phyloP scores from a whole-genome alignment of 2,113 vertebrate species.

The Tachysurus vachellii region DNA sequence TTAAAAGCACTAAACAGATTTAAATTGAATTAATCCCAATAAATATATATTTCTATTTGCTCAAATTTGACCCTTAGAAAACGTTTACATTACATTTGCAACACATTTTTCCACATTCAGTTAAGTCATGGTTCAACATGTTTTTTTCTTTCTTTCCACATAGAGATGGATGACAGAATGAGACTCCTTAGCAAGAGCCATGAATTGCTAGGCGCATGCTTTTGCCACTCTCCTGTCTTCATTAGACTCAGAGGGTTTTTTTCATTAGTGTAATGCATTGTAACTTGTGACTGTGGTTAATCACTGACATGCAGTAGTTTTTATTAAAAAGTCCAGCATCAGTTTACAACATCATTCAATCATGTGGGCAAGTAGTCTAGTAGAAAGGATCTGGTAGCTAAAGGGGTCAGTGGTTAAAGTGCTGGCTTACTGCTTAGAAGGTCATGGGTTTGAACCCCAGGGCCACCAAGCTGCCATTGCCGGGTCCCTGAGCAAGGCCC shows the following conservation, averaged over 20 bases:
- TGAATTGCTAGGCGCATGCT: background rate
- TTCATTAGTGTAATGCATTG: background rate
- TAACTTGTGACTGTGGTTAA: background rate
- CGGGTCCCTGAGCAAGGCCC: too few relatives aligned
- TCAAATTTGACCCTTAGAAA: background rate
- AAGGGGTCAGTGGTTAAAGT: too few relatives aligned
- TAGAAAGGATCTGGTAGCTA: too few relatives aligned
- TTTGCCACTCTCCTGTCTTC: conserved; percentile 3
- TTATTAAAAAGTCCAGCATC: background rate
- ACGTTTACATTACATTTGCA: background rate
- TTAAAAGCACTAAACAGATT: too few relatives aligned
- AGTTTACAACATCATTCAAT: background rate
- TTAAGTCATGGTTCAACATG: too few relatives aligned
- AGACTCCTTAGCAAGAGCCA: background rate
- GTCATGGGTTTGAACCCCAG: too few relatives aligned
- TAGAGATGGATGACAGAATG: background rate
- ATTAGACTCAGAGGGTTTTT: conserved; percentile 2
- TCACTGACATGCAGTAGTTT: conserved; percentile 11
- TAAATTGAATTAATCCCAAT: background rate
- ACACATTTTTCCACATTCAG: background rate
- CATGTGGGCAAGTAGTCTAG: background rate
- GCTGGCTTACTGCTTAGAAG: too few relatives aligned
- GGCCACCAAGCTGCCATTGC: too few relatives aligned
- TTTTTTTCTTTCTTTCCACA: background rate
- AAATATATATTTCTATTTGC: background rate